Conservation (phyloP, 2,113 vertebrate species). For the Lasiurus borealis region DNA sequence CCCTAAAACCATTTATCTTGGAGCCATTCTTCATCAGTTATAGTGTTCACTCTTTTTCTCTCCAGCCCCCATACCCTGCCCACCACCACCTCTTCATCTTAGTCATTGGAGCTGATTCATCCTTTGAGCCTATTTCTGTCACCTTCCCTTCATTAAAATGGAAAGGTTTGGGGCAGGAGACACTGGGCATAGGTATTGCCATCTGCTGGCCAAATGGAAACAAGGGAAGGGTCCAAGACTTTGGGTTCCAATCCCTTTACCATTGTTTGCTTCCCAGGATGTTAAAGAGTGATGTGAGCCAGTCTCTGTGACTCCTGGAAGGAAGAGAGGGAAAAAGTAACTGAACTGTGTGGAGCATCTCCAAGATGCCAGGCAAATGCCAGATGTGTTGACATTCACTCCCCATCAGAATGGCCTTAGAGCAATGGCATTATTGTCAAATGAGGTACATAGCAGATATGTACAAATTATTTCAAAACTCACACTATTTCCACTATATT, state of each 20-base stretch:
- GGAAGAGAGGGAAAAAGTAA: neutral
- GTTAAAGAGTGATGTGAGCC: conserved; percentile 55
- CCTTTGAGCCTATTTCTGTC: conserved; percentile 83
- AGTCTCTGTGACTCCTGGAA: neutral
- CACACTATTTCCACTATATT: neutral
- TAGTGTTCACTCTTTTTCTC: conserved; percentile 80
- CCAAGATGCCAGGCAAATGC: neutral
- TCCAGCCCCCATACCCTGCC: conserved; percentile 60
- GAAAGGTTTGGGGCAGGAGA: conserved; percentile 82
- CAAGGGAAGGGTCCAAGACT: neutral
- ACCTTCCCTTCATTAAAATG: conserved; percentile 76
- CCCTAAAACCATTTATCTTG: neutral
- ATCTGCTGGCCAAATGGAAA: conserved; percentile 77
- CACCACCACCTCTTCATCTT: conserved; percentile 76
- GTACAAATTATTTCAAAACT: neutral
- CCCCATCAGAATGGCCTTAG: neutral
- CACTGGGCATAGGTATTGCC: conserved; percentile 80
- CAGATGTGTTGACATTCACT: neutral
- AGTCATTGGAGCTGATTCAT: conserved; percentile 88
- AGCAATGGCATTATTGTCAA: neutral
- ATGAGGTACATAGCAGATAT: neutral
- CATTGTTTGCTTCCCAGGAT: conserved; percentile 43
- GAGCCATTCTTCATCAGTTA: conserved; percentile 80
- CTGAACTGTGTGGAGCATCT: neutral
- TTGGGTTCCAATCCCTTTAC: conserved; percentile 74